phyloP scores from a whole-genome alignment of 2,113 vertebrate species.

The Python bivittatus region DNA sequence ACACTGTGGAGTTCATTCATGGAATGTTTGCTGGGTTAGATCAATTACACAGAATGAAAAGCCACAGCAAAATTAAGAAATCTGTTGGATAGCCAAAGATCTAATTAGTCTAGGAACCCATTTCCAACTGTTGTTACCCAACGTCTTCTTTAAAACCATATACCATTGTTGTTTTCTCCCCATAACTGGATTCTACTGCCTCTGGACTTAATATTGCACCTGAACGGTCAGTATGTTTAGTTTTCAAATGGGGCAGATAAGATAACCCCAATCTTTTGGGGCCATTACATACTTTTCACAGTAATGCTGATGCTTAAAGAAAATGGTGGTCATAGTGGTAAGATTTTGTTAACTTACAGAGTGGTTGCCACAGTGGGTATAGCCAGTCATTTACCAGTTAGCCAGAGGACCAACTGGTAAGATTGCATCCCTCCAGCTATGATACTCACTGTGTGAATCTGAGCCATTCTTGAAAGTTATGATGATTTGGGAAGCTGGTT shows the following conservation, averaged over 20 bases:
- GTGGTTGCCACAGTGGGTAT: background rate
- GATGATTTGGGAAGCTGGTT: background rate
- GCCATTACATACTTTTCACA: background rate
- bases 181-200: background rate
- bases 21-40: background rate
- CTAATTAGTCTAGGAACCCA: background rate
- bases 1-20: background rate
- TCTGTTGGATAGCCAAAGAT: background rate
- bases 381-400: background rate
- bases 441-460: background rate
- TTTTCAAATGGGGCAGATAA: background rate
- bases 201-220: background rate
- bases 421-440: background rate
- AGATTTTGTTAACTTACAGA: background rate
- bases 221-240: background rate
- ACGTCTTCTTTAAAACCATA: background rate
- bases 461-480: background rate
- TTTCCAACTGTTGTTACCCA: background rate
- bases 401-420: background rate
- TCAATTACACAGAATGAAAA: background rate
- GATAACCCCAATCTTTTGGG: background rate
- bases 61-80: background rate
- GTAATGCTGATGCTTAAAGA: background rate
- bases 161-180: background rate
- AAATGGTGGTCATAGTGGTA: background rate